Base-by-base conservation (phyloP, 2,113 vertebrate genomes). In the Sardina pilchardus region DNA sequence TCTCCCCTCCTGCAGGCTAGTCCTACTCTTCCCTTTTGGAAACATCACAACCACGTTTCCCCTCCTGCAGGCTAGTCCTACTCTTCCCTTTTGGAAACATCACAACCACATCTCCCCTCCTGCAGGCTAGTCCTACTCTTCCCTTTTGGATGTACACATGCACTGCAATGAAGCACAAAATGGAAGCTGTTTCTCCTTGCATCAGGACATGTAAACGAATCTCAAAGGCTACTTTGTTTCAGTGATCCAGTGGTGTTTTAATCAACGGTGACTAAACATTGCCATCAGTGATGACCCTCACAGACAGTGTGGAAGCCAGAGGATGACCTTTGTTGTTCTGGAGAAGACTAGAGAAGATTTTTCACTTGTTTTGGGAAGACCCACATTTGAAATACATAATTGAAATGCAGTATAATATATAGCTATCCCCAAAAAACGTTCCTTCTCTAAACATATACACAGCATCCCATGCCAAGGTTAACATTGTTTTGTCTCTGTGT, bases 401-500 rank as follows among this genome's bases (percentile, higher is more conserved):
- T 78, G 12, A 78, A 36, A 78, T 78, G 71, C 71, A 78, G 71
- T 78, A 78, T 78, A 36, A 78, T 36, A 78, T 36, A 78, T 78
- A 78, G 71, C 71, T 78, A 78, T 78, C 30, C 71, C 71, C 71
- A 14, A 78, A 78, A 78, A 78, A 78, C 12, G 0, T 16, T 30
- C 26, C 89, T 47, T 86, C 86, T 10, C 63, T 34, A 26, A 30
- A 36, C 34, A 16, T 36, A 39, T 78, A 78, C 71, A 78, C 26
- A 78, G 26, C 71, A 78, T 34, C 34, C 71, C 71, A 78, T 14
- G 10, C 30, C 71, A 34, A 36, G 4, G 30, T 78, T 24, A 1
- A 59, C 10, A 78, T 16, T 17, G 12, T 78, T 78, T 26, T 26
- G 63, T 78, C 30, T 78, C 12, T 78, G 71, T 36, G 30, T 34